phyloP scores from a whole-genome alignment of 2,113 vertebrate species.

The Pteropus alecto region DNA sequence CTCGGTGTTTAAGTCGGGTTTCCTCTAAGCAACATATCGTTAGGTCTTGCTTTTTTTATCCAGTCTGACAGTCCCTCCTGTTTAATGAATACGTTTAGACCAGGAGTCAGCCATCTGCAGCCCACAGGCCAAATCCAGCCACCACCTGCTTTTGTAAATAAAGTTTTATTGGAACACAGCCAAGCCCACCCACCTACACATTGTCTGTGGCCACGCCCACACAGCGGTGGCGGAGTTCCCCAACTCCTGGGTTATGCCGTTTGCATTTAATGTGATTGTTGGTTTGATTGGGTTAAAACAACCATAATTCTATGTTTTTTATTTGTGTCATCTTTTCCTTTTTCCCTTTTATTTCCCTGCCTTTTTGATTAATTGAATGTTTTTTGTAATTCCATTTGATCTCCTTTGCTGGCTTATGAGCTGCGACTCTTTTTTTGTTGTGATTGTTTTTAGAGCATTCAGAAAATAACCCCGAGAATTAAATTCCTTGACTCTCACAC shows the following conservation, averaged over 20 bases:
- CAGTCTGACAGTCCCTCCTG: background rate
- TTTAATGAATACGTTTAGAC: background rate
- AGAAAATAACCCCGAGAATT: background rate
- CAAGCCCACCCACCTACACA: background rate
- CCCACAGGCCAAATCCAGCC: background rate
- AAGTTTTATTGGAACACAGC: background rate
- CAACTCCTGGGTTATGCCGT: background rate
- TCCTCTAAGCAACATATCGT: background rate
- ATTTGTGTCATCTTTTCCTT: background rate
- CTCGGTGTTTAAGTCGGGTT: background rate
- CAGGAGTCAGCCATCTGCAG: background rate
- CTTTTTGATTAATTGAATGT: background rate
- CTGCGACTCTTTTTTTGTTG: background rate
- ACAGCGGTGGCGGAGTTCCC: too few relatives aligned
- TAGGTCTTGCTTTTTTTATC: background rate
- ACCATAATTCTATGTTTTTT: background rate
- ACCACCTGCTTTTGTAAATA: background rate
- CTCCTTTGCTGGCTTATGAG: background rate
- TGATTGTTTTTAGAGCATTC: background rate
- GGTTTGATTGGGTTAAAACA: background rate
- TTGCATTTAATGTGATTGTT: background rate
- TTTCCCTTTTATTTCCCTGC: background rate
- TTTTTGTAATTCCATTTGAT: slow-evolving; percentile 7
- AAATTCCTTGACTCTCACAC: background rate
- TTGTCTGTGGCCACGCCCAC: background rate